Conservation (phyloP, 1,140 invertebrate genomes). For the Antheraea mylitta region DNA sequence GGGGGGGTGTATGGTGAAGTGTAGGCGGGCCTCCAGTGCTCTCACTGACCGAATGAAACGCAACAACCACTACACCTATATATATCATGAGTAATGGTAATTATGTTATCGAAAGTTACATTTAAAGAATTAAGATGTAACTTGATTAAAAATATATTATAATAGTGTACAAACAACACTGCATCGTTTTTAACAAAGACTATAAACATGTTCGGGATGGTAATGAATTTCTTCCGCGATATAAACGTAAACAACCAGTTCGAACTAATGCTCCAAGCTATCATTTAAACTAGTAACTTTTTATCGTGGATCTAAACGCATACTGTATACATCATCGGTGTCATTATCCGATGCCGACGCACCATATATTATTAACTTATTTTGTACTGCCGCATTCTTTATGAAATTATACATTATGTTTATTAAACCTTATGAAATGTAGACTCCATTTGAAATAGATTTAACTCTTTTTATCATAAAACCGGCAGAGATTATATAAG, state of each 20-base stretch:
- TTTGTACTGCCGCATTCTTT: constrained; percentile 27
- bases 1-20: no score
- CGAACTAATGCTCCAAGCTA: constrained; percentile 2
- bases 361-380: constrained; percentile 2
- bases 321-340: constrained; percentile 22
- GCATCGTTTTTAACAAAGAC: neutral
- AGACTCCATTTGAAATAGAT: neutral
- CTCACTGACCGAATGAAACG: no score
- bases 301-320: constrained; percentile 21
- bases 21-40: no score
- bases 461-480: no score
- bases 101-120: no score
- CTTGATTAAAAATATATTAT: no score
- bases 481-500: no score
- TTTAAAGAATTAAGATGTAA: no score
- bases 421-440: neutral
- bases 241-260: neutral
- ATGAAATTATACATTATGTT: neutral
- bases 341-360: constrained; percentile 16
- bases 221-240: constrained; percentile 2
- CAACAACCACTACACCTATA: no score
- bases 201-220: neutral
- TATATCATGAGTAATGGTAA: no score
- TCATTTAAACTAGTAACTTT: constrained; percentile 21
- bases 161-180: no score